phyloP scores from a whole-genome alignment of 2,113 vertebrate genomes.

The human region GRCh38 chr11:69161001-69161500 shows the following conservation, averaged over 20 bases:
- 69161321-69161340: fast-evolving
- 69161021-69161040: neutral
- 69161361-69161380: neutral
- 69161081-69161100: neutral
- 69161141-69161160: neutral
- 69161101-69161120: neutral
- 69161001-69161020: neutral
- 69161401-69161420: neutral
- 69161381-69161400: neutral
- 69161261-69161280: neutral
- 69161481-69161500: too few species aligned
- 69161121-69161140: neutral
- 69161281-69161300: neutral
- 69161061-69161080: neutral
- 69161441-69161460: neutral
- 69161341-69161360: neutral
- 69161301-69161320: neutral
- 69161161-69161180: neutral
- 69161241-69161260: neutral
- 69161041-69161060: neutral
- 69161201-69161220: neutral
- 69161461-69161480: neutral
- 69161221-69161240: neutral
- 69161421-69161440: too few species aligned
- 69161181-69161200: neutral